These are phyloP conservation scores for Carettochelys insculpta DNA, from an alignment of 2,113 vertebrate species.

Conservation along the genomic window DNA sequence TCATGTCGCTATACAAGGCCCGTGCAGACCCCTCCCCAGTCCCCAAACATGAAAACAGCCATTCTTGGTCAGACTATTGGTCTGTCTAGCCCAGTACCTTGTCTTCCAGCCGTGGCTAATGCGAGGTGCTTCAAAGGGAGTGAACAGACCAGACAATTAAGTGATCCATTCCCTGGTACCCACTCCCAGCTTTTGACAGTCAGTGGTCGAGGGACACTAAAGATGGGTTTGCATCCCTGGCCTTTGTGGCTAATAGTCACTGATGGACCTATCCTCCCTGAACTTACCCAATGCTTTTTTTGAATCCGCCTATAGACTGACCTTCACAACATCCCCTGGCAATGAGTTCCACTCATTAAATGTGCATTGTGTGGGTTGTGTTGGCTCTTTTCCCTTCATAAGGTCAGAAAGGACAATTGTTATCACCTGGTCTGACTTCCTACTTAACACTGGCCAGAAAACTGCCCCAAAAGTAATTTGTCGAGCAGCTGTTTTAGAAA, in stretches of 20 bases:
- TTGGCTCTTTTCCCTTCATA: neutral
- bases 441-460: neutral
- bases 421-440: neutral
- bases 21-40: accelerated
- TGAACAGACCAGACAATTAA: neutral
- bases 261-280: neutral
- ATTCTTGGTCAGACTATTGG: neutral
- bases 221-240: neutral
- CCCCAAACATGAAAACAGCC: neutral
- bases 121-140: neutral
- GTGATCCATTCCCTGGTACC: neutral
- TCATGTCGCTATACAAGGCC: neutral
- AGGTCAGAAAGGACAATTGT: neutral
- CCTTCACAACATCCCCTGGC: neutral
- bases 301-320: neutral
- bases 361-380: neutral
- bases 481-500: neutral
- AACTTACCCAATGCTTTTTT: neutral
- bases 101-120: neutral
- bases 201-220: neutral
- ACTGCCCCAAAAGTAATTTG: neutral
- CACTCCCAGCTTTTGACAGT: neutral
- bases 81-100: neutral
- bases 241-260: neutral
- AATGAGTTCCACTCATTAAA: neutral